Base-by-base conservation (phyloP, 2,888 invertebrate genomes). In the Heliconius ismenius region DNA sequence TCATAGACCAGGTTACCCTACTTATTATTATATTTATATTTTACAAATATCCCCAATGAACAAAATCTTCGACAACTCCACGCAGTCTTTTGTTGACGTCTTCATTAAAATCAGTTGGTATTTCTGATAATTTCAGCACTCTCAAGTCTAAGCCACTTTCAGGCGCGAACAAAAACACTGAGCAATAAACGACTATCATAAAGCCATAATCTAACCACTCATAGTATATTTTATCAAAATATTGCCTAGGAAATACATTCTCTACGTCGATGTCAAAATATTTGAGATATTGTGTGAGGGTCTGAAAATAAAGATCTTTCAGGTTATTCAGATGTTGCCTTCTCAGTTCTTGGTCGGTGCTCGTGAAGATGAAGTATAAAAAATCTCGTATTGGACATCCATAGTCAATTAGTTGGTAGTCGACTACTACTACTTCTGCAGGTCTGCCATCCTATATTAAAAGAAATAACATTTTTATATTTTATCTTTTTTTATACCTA, bases 341-440 rank as follows among this genome's bases (percentile, higher is more conserved):
- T 21, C 90, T 83, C 49, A 90, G 88, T 13, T 86, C 63, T 24
- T 82, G 81, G 73, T 89, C 89, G 0, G 89, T 87, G 13, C 84
- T 79, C 4, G 76, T 76, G 60, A 85, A 85, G 21, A 90, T 84
- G 65, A 90, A 87, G 67, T 84, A 88, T 0, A 89, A 9, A 2
- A 91, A 81, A 67, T 91, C 91, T 9, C 82, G 62, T 1, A 88
- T 67, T 0, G 89, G 89, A 72, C 83, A 84, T 3, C 89, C 89
- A 74, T 83, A 87, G 79, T 84, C 79, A 0, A 85, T 74, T 1
- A 87, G 43, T 73, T 91, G 90, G 62, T 85, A 91, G 78, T 91
- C 91, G 3, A 90, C 79, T 1, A 83, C 78, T 4, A 85, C 80
- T 3, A 87, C 79, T 65, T 86, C 83, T 1, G 62, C 68, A 18